Base-by-base conservation (phyloP, 2,113 vertebrate genomes). In the Galbula dea region DNA sequence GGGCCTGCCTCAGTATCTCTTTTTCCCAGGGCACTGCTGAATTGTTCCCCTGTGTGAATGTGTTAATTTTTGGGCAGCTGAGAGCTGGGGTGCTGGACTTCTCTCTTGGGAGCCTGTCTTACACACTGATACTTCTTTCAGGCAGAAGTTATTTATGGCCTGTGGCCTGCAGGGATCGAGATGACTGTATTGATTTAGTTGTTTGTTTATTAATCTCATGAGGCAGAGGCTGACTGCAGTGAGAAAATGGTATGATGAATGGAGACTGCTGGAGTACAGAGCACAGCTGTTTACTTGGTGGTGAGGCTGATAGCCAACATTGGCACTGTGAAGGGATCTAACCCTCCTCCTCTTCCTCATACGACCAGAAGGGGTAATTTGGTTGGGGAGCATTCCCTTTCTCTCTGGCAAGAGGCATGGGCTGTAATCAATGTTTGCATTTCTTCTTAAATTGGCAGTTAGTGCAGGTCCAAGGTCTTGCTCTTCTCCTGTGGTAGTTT, bases 131-230 rank as follows among this genome's bases (percentile, higher is more conserved):
- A 20, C 66, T 79, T 85, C 83, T 90, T 54, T 57, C 82, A 84
- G 89, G 81, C 77, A 58, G 29, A 62, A 89, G 63, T 62, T 73
- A 19, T 8, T 83, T 58, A 43, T 59, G 87, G 91, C 45, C 84
- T 32, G 41, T 68, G 78, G 91, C 93, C 93, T 76, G 85, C 68
- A 58, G 94, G 79, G 90, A 91, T 77, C 2, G 18, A 88, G 94
- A 89, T 91, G 90, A 80, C 67, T 69, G 17, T 90, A 96, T 96
- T 88, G 96, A 94, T 95, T 93, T 49, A 58, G 78, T 79, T 87
- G 89, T 83, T 93, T 94, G 83, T 94, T 96, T 89, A 61, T 89
- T 85, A 94, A 86, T 91, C 90, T 94, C 82, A 27, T 67, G 88
- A 94, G 89, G 96, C 82, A 51, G 80, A 77, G 88, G 39, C 63